Base-by-base conservation (phyloP, 2,888 invertebrate genomes). In the Panzeria rudis region DNA sequence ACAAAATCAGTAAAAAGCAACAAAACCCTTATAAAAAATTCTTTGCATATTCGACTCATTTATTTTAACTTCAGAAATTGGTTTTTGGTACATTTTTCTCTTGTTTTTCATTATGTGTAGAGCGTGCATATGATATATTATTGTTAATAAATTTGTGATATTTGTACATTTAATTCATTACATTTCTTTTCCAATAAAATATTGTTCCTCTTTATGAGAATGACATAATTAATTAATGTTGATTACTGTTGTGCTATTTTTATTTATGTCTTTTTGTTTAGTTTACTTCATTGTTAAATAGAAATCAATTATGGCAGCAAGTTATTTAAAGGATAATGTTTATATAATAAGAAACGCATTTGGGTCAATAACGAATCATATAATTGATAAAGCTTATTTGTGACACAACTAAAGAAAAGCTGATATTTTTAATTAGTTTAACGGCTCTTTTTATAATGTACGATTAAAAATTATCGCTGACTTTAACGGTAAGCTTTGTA, bases 31-130 rank as follows among this genome's bases (percentile, higher is more conserved):
- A 0, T 11, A 35, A 41, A 44, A 64, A 72, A 29, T 29, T 11
- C 68, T 56, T 73, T 15, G 75, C 68, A 56, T 56, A 62, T 69
- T 62, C 44, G 11, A 35, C 54, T 79, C 68, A 71, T 83, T 83
- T 64, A 61, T 68, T 83, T 73, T 73, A 54, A 73, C 54, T 47
- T 62, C 52, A 62, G 7, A 73, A 78, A 73, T 25, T 56, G 52
- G 13, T 62, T 69, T 52, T 41, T 29, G 52, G 8, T 7, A n/a
- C 17, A 38, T 35, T 59, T 72, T 17, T 44, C 17, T 1, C 13
- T 59, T 47, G 4, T 29, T 29, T 29, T 29, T 29, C 0, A 5
- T n/a, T 5, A 32, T 20, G 9, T 25, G n/a, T n/a, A 38, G 13
- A 35, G 38, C 20, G 23, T 62, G 64, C 50, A 79, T 71, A 23